phyloP scores from a whole-genome alignment of 1,140 invertebrate species.

The Heliconius hermathena region DNA sequence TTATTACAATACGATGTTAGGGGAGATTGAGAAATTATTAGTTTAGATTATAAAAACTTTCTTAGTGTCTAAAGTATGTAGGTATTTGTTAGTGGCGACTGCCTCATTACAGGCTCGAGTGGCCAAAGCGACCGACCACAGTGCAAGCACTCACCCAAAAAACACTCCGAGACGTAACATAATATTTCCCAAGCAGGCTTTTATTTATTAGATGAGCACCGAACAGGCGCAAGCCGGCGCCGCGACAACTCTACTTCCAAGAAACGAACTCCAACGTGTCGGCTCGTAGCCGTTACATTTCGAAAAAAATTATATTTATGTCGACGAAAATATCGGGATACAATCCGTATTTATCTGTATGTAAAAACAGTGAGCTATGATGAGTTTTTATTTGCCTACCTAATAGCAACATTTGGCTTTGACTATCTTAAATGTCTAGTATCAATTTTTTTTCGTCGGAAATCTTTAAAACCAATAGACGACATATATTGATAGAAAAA shows the following conservation, averaged over 20 bases:
- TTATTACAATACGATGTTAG: no score
- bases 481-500: neutral
- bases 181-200: slow-evolving; percentile 80
- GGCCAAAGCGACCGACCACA: slow-evolving; percentile 64
- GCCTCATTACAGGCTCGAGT: slow-evolving; percentile 59
- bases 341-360: slow-evolving; percentile 68
- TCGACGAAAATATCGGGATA: slow-evolving; percentile 76
- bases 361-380: slow-evolving; percentile 64
- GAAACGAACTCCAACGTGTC: slow-evolving; percentile 72
- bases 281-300: slow-evolving; percentile 75
- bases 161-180: slow-evolving; percentile 76
- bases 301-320: slow-evolving; percentile 80
- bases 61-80: neutral
- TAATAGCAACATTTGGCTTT: neutral
- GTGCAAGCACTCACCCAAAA: slow-evolving; percentile 72
- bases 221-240: slow-evolving; percentile 58
- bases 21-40: neutral
- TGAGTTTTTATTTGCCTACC: slow-evolving; percentile 46
- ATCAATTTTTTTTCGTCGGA: neutral
- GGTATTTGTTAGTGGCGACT: slow-evolving; percentile 19
- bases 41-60: neutral
- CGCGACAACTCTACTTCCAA: slow-evolving; percentile 75
- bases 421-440: neutral
- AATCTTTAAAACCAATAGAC: neutral
- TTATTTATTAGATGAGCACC: slow-evolving; percentile 74